Conservation (phyloP, 2,888 invertebrate genomes). For the Cosmorhoe ocellata region DNA sequence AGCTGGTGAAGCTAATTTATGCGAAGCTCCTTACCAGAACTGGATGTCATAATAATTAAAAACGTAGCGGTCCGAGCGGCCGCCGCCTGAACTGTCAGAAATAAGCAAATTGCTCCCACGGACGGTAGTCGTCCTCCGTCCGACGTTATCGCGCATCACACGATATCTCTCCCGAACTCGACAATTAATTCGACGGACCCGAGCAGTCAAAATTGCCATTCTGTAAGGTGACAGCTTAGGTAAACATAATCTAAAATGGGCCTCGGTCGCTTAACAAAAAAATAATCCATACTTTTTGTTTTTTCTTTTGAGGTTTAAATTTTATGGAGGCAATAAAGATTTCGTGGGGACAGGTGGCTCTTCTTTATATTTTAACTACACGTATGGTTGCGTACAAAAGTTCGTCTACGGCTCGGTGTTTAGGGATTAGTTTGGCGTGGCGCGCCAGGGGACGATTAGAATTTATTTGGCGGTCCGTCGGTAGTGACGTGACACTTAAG, state of each 20-base stretch:
- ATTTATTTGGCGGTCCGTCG: constrained; percentile 79
- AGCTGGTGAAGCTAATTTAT: constrained; percentile 35
- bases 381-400: constrained; percentile 54
- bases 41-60: constrained; percentile 60
- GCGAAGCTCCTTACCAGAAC: constrained; percentile 41
- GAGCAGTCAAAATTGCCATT: constrained; percentile 80
- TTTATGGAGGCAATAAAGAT: constrained; percentile 81
- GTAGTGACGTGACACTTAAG: constrained; percentile 81
- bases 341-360: constrained; percentile 82
- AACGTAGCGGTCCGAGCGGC: constrained; percentile 51
- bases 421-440: constrained; percentile 74
- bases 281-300: constrained; percentile 67
- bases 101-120: constrained; percentile 65
- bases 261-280: constrained; percentile 70
- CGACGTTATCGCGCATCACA: constrained; percentile 70
- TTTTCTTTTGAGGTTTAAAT: constrained; percentile 79
- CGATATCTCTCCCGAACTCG: constrained; percentile 73
- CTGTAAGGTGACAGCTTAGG: constrained; percentile 80
- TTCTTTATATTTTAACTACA: constrained; percentile 78
- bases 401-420: constrained; percentile 57
- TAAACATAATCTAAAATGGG: constrained; percentile 80
- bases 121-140: constrained; percentile 58
- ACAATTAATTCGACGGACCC: constrained; percentile 75
- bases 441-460: constrained; percentile 58
- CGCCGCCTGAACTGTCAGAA: constrained; percentile 59